Evolutionary conservation across 1,140 invertebrate species (phyloP).

Genomic region (Dendroctonus valens): DNA sequence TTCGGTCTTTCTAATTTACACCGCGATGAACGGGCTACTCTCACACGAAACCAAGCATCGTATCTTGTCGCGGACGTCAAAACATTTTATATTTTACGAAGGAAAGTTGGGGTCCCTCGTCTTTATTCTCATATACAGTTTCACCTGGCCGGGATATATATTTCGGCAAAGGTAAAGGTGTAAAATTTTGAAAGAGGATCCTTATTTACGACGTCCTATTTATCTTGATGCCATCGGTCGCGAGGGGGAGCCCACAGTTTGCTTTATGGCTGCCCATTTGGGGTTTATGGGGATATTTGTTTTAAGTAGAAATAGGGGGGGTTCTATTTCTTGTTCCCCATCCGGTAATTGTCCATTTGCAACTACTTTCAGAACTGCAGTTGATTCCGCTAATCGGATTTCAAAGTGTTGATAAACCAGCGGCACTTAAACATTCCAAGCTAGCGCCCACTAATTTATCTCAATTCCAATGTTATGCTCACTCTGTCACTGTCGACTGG

Average conservation of each 20-base stretch:
- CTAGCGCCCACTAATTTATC: slow-evolving; percentile 37
- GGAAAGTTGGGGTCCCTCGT: background rate
- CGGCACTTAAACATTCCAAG: slow-evolving; percentile 20
- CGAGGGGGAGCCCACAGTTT: slow-evolving; percentile 7
- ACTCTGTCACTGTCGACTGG: slow-evolving; percentile 36
- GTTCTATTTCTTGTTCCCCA: background rate
- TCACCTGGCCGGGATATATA: slow-evolving; percentile 17
- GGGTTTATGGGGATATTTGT: slow-evolving; percentile 18
- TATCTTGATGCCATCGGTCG: slow-evolving; percentile 16
- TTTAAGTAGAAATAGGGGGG: background rate
- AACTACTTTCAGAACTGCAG: no score
- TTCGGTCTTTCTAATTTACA: no score
- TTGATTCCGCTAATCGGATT: no score
- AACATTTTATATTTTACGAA: slow-evolving; percentile 6
- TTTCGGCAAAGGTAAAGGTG: slow-evolving; percentile 19
- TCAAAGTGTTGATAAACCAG: background rate
- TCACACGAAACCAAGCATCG: no score
- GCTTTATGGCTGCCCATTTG: slow-evolving; percentile 14
- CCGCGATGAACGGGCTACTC: no score
- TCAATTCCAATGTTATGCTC: slow-evolving; percentile 38
- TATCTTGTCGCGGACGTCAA: background rate
- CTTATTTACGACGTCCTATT: slow-evolving; percentile 24
- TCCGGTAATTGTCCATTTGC: background rate
- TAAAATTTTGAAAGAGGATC: slow-evolving; percentile 27
- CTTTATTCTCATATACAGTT: slow-evolving; percentile 19